Evolutionary conservation across 2,797 vertebrate species (phyloP), one percentile per base, ranked within the genome.

Genomic region (Todus mexicanus): DNA sequence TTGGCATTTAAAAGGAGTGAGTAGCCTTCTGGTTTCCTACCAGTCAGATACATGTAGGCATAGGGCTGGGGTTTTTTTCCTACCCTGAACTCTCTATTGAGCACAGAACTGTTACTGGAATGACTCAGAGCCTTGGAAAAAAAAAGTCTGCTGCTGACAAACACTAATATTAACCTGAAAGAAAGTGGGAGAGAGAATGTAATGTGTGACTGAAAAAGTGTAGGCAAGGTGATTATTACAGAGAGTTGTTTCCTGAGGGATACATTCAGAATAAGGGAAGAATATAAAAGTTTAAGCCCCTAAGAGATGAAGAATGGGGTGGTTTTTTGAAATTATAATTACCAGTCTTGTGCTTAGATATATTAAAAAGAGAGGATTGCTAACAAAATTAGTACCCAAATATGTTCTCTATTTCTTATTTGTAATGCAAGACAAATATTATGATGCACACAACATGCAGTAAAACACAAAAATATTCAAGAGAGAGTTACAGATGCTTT

Each of bases 1-100:
- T 97, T 98, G 97, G 96, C 96, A 97, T 98, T 98, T 97, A 78
- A 76, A 91, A 92, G 51, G 51, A 93, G 72, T 95, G 95, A 97
- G 91, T 95, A 92, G 96, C 96, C 92, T 97, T 96, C 87, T 94
- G 92, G 81, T 90, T 97, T 94, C 94, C 93, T 94, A 91, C 82
- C 86, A 94, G 84, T 90, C 84, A 95, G 82, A 95, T 83, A 89
- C 54, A 93, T 94, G 95, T 96, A 96, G 97, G 96, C 91, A 97
- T 78, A 89, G 92, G 92, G 53, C 73, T 94, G 72, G 9, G 15
- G 15, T 31, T 33, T 87, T 90, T 95, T 84, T 87, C 84, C 89
- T 76, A 87, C 42, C 93, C 94, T 96, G 96, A 97, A 95, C 95
- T 95, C 94, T 94, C 90, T 95, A 81, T 94, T 97, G 95, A 96